A percentile compares a stretch with the other conserved stretches of the same genome.
Evolutionary conservation across 2,113 vertebrate species (phyloP).

Genomic region (Pluvialis apricaria): DNA sequence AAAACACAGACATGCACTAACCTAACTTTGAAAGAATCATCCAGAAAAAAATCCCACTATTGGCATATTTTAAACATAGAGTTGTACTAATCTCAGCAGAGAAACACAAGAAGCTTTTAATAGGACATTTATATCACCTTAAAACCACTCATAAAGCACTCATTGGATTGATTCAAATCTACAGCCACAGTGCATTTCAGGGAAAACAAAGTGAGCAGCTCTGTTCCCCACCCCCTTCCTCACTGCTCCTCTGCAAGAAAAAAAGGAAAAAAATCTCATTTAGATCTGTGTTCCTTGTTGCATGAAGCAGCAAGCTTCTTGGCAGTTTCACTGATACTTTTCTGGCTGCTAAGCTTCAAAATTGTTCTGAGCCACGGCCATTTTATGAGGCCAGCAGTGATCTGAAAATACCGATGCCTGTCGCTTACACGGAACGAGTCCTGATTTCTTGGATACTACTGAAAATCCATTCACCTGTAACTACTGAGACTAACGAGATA

Average conservation of each 20-base stretch:
- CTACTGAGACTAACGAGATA: background rate
- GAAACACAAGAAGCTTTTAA: background rate
- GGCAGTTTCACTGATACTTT: conserved; percentile 15
- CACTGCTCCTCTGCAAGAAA: background rate
- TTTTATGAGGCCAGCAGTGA: conserved; percentile 8
- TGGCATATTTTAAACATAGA: background rate
- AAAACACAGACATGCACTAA: background rate
- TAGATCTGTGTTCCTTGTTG: background rate
- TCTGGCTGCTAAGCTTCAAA: conserved; percentile 18
- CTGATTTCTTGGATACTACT: background rate
- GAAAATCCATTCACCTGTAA: background rate
- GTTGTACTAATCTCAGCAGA: background rate
- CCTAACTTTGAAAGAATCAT: background rate
- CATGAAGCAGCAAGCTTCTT: conserved; percentile 28
- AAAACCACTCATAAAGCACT: background rate
- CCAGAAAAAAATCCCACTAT: background rate
- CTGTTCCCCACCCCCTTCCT: background rate
- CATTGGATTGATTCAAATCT: background rate
- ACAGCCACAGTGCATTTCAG: background rate
- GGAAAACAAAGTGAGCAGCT: background rate
- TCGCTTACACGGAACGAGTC: background rate
- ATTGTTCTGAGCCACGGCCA: background rate
- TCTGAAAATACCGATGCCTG: background rate
- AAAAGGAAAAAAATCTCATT: background rate
- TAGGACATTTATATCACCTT: background rate